phyloP scores from a whole-genome alignment of 2,888 invertebrate species.

The Gymnosoma rotundatum region DNA sequence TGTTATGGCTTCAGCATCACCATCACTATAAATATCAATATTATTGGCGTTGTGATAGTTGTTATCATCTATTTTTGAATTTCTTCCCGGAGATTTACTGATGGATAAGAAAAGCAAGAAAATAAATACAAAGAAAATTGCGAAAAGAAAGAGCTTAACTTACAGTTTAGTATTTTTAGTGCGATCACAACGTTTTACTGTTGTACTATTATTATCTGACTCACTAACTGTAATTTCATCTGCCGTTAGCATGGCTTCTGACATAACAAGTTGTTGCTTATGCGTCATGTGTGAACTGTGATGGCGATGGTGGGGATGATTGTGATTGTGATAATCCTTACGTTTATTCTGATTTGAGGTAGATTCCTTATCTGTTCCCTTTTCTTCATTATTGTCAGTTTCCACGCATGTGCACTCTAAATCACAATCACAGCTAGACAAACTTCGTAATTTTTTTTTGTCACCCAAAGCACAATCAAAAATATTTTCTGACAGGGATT shows the following conservation, averaged over 20 bases:
- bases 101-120: background rate
- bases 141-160: background rate
- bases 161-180: constrained; percentile 58
- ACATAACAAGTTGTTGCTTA: constrained; percentile 60
- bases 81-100: constrained; percentile 63
- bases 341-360: constrained; percentile 72
- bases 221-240: constrained; percentile 80
- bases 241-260: constrained; percentile 76
- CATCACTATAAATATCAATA: constrained; percentile 79
- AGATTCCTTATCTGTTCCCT: constrained; percentile 25
- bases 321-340: constrained; percentile 66
- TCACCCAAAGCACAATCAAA: constrained; percentile 49
- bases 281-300: constrained; percentile 20
- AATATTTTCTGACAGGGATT: constrained; percentile 60
- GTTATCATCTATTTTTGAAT: constrained; percentile 61
- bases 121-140: too few species aligned
- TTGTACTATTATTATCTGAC: constrained; percentile 79
- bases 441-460: constrained; percentile 70
- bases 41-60: constrained; percentile 72
- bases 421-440: constrained; percentile 77
- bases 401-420: constrained; percentile 76
- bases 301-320: constrained; percentile 29
- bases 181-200: constrained; percentile 74
- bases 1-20: constrained; percentile 72
- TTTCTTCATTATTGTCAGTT: constrained; percentile 23